Evolutionary conservation across 2,888 invertebrate species (phyloP).

Genomic region (Eilema caniola): DNA sequence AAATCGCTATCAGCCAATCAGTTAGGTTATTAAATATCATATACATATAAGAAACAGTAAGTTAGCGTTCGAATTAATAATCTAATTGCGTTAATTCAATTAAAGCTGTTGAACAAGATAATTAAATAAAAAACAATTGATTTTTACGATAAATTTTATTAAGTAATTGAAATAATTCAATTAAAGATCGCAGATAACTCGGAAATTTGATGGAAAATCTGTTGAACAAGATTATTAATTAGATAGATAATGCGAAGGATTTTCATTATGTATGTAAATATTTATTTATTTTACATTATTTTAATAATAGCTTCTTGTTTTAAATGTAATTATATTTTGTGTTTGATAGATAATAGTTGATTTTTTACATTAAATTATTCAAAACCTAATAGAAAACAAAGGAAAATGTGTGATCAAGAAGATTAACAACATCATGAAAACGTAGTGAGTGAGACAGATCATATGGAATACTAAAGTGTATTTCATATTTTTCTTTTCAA

Average conservation of each 20-base stretch:
- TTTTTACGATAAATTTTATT: neutral
- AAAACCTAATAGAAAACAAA: conserved; percentile 16
- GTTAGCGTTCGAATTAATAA: conserved; percentile 32
- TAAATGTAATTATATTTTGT: no score
- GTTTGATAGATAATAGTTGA: no score
- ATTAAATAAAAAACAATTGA: conserved; percentile 37
- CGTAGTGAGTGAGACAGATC: no score
- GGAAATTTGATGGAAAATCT: conserved; percentile 40
- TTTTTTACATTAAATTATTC: neutral
- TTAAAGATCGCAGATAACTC: conserved; percentile 39
- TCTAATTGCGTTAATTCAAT: conserved; percentile 39
- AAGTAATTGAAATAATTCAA: conserved; percentile 16
- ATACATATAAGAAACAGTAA: conserved; percentile 25
- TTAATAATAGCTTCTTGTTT: no score
- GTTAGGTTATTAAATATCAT: conserved; percentile 39
- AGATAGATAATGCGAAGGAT: no score
- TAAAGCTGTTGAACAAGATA: conserved; percentile 42
- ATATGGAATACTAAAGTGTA: no score
- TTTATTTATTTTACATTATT: no score
- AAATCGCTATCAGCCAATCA: conserved; percentile 43
- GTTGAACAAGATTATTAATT: conserved; percentile 51
- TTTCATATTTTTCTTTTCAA: no score
- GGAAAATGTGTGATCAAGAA: neutral
- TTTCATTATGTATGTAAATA: no score
- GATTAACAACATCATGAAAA: no score